Conservation (phyloP, 2,113 vertebrate species). For the Odontesthes bonariensis region DNA sequence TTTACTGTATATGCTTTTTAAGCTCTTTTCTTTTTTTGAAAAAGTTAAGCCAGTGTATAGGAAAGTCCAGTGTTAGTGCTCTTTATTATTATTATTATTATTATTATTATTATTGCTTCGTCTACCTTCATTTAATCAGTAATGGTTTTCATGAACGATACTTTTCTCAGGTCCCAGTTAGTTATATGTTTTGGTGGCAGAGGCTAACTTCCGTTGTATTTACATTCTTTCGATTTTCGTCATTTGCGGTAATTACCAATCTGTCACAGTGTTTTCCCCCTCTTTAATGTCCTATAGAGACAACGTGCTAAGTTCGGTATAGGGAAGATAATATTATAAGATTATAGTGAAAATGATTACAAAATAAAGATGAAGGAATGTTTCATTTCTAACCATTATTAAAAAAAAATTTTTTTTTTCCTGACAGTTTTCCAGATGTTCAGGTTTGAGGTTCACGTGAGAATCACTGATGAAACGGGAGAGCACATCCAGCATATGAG, state of each 20-base stretch:
- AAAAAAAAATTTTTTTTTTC: too few species aligned
- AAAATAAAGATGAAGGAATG: too few species aligned
- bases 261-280: background rate
- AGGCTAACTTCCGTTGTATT: background rate
- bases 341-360: too few species aligned
- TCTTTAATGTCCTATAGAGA: background rate
- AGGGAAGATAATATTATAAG: too few species aligned
- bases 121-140: too few species aligned
- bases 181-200: background rate
- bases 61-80: too few species aligned
- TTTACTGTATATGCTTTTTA: background rate
- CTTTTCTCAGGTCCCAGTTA: background rate
- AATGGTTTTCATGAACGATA: too few species aligned
- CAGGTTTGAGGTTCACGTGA: constrained; percentile 83
- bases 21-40: too few species aligned
- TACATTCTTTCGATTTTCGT: background rate
- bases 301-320: background rate
- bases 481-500: constrained; percentile 82
- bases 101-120: too few species aligned
- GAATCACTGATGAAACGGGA: constrained; percentile 82
- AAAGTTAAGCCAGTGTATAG: too few species aligned
- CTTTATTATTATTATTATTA: too few species aligned
- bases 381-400: background rate
- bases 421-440: constrained; percentile 85
- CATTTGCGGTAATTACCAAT: background rate